Evolutionary conservation across 2,888 invertebrate genomes (phyloP).

Genomic region (Dicycla oo): DNA sequence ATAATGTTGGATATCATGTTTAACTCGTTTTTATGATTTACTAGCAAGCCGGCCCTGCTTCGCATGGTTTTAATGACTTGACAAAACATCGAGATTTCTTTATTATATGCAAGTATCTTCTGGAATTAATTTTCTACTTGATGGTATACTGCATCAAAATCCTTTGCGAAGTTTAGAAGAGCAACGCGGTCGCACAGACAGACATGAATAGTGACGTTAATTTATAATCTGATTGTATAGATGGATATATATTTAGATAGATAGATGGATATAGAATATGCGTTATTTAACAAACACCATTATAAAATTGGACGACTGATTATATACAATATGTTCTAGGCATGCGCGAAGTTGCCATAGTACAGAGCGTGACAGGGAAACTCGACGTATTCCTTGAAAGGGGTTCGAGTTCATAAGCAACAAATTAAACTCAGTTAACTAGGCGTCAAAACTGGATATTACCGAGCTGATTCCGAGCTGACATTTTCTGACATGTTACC

Average conservation of each 20-base stretch:
- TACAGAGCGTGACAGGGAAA: too few species aligned
- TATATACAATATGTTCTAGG: too few species aligned
- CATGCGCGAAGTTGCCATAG: too few species aligned
- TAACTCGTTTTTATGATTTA: not conserved
- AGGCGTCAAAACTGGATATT: too few species aligned
- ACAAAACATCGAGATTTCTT: not conserved
- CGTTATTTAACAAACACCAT: too few species aligned
- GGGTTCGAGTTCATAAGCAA: too few species aligned
- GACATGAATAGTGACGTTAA: not conserved
- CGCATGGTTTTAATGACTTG: not conserved
- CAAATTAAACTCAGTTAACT: too few species aligned
- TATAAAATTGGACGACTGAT: too few species aligned
- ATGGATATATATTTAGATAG: not conserved
- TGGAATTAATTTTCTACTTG: too few species aligned
- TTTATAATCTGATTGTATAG: not conserved
- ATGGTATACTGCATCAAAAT: not conserved
- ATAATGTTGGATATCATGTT: constrained; percentile 10
- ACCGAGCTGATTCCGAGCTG: too few species aligned
- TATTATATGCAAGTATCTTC: not conserved
- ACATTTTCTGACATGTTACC: too few species aligned
- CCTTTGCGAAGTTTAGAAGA: not conserved
- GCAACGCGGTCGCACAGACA: not conserved
- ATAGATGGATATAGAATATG: not conserved
- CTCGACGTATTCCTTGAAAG: too few species aligned
- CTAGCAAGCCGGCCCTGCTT: not conserved